Evolutionary conservation across 2,888 invertebrate genomes (phyloP), one percentile per base, ranked within the genome.

Genomic region (Julus scanicus): DNA sequence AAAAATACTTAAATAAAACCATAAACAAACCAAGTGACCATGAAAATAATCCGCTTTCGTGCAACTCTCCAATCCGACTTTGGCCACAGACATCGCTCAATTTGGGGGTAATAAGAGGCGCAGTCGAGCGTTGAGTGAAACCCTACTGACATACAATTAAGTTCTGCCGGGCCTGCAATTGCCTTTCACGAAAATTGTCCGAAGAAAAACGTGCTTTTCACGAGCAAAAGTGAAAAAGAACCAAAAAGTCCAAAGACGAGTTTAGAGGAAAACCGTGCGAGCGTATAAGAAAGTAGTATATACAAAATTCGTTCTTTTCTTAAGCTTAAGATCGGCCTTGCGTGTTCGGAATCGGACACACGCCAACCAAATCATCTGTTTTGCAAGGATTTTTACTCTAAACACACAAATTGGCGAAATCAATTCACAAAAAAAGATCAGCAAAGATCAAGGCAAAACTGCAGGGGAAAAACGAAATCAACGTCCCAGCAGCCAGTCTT

Each of bases 71-170:
- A 29, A 37, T 37, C 9, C 37, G 80, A 80, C 29, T 29, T 80
- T 13, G 8, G 80, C 37, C 37, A 53, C 44, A 80, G 13, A 37
- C 37, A 37, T 80, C 37, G 37, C 37, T 80, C 2, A 37, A 37
- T 37, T 80, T 13, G 29, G 71, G 1, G 20, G 37, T 9, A 2
- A 53, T 15, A 53, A 37, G 11, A 37, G 37, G 37, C 13, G 80
- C 80, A 80, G 15, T 13, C 80, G 80, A 80, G 80, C 80, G 80
- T 80, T 37, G 2, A 80, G 13, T 11, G 80, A 80, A 80, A 80
- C 80, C 37, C 80, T 80, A 80, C 80, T 80, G 80, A 80, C 80
- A 80, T 80, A 80, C 80, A 80, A 80, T 80, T 80, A 80, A 71
- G 63, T 8, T 71, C 63, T n/a, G 63, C 63, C 63, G 1, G 6